phyloP scores from a whole-genome alignment of 2,113 vertebrate species.

The Bolborhynchus lineola region DNA sequence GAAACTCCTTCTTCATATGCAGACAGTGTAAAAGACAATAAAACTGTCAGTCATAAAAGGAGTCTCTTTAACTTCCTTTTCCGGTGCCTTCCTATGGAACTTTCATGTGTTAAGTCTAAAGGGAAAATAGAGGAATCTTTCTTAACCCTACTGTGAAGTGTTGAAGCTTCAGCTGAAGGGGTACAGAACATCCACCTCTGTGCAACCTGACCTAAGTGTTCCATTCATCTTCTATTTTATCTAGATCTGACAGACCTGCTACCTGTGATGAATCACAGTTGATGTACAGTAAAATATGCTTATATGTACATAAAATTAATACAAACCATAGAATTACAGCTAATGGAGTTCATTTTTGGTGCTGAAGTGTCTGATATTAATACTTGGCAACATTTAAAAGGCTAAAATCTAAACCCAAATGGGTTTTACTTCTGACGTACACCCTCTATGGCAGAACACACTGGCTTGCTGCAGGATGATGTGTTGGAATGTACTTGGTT shows the following conservation, averaged over 20 bases:
- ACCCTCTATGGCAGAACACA: rapidly evolving
- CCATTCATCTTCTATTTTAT: not conserved
- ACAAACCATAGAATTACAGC: not conserved
- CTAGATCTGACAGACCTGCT: not conserved
- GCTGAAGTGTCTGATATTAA: not conserved
- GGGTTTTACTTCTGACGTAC: not conserved
- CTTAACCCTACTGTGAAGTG: not conserved
- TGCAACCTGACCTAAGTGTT: not conserved
- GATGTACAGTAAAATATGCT: not conserved
- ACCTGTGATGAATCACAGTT: not conserved
- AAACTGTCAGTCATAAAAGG: conserved; percentile 17
- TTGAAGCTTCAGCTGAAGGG: not conserved
- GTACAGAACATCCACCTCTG: not conserved
- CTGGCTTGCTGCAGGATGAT: not conserved
- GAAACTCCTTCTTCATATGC: conserved; percentile 15
- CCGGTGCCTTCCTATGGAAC: not conserved
- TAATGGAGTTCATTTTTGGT: not conserved
- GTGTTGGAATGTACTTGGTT: not conserved
- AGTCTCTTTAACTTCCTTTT: not conserved
- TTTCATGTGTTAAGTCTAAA: not conserved
- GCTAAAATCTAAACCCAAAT: not conserved
- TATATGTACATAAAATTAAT: not conserved
- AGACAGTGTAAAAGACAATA: conserved; percentile 57
- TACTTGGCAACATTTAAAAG: not conserved
- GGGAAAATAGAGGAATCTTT: not conserved